phyloP scores from a whole-genome alignment of 2,797 vertebrate species.

The Chaetophractus vellerosus region DNA sequence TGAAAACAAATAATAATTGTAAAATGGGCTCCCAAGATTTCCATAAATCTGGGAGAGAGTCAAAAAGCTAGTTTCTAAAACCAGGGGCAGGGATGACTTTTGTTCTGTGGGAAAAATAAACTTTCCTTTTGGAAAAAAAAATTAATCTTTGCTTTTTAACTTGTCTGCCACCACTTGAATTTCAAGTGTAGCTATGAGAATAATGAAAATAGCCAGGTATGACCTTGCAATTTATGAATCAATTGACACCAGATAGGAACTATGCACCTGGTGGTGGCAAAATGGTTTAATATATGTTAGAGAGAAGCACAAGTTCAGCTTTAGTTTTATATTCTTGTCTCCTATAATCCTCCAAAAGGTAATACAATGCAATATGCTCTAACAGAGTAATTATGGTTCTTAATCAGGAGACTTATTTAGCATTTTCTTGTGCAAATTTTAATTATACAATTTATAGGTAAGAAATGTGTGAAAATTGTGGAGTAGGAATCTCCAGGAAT shows the following conservation, averaged over 20 bases:
- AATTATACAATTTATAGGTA: neutral
- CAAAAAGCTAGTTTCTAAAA: neutral
- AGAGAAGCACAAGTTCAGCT: neutral
- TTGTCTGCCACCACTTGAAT: neutral
- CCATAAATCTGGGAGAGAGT: neutral
- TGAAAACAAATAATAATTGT: neutral
- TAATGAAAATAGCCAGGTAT: slow-evolving; percentile 18
- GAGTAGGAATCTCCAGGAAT: too few relatives aligned
- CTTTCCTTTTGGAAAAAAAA: neutral
- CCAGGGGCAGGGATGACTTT: neutral
- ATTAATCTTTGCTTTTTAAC: neutral
- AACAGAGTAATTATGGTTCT: neutral
- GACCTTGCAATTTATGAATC: neutral
- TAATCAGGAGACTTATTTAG: neutral
- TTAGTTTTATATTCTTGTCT: neutral
- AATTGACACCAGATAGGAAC: neutral
- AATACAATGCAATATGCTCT: neutral
- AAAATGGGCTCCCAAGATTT: neutral
- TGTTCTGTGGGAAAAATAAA: neutral
- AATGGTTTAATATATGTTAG: neutral
- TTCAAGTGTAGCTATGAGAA: neutral
- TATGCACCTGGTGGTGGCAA: neutral
- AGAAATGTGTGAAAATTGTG: neutral
- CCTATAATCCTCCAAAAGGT: neutral
- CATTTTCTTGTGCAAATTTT: neutral